A percentile compares a stretch with the other conserved stretches of the same genome.
Conservation (phyloP, 2,797 vertebrate genomes). For the Channallabes apus region DNA sequence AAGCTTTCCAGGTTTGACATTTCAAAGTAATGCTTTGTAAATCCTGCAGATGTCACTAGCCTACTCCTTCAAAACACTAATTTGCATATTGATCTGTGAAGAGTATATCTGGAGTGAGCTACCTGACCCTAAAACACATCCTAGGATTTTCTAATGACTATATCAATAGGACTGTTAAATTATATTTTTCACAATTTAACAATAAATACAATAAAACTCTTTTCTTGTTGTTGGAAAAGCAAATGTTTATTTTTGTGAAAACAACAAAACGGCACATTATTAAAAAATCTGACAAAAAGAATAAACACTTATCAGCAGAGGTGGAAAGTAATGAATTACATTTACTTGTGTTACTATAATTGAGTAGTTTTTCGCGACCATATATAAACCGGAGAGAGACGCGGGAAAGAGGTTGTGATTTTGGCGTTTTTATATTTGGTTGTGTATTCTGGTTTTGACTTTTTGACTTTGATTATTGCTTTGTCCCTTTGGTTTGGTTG, state of each 20-base stretch:
- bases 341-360: no score
- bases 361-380: no score
- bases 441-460: no score
- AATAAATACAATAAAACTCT: not conserved
- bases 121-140: not conserved
- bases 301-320: no score
- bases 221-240: not conserved
- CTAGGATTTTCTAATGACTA: not conserved
- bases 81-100: conserved; percentile 33
- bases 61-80: conserved; percentile 38
- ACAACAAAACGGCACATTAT: not conserved
- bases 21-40: not conserved
- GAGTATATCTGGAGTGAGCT: not conserved
- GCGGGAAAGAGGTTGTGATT: no score
- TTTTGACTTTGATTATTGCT: no score
- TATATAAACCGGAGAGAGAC: no score
- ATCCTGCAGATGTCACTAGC: not conserved
- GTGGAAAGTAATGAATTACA: no score
- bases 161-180: not conserved
- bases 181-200: not conserved
- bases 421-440: no score
- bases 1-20: not conserved
- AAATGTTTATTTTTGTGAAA: conserved; percentile 37
- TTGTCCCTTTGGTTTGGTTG: no score
- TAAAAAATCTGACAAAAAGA: not conserved